Evolutionary conservation across 2,797 vertebrate species (phyloP), one percentile per base, ranked within the genome.

Genomic region (Galago senegalensis): DNA sequence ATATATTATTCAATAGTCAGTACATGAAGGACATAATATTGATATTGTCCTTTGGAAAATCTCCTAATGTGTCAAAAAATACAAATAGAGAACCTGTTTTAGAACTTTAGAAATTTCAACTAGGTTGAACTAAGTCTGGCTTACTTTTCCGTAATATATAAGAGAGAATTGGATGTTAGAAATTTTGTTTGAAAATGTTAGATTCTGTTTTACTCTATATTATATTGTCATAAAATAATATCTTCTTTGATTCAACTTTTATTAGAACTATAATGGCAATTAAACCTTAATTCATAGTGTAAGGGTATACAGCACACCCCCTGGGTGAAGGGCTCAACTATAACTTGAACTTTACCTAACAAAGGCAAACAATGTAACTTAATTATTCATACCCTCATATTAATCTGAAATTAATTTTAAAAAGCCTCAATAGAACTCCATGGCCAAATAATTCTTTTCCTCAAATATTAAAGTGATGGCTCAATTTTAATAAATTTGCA

Each of bases 401-500:
- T 53, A 53, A 53, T 53, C 49, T 53, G 49, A 53, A 53, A 53
- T 53, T 53, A 53, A 53, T 53, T 40, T 40, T 40, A 53, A 49
- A 49, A 95, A 85, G 81, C 25, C 20, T 91, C 80, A 91, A 70
- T 65, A 37, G 21, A 93, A 85, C 17, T 80, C 77, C 34, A 46
- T 60, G 29, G 87, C 31, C 56, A 73, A 87, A 92, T 11, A 29
- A 80, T 69, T 90, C 72, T 92, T 34, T 9, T 56, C 23, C 67
- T 95, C 53, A 49, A 84, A 87, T 94, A 90, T 87, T 87, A 70
- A 92, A 90, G 29, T 83, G 53, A 83, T 86, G 25, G n/a, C 67
- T 92, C 76, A 83, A 16, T 95, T 89, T 92, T 58, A 93, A 84
- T 84, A 85, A 87, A 87, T 95, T 89, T 80, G 69, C 27, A 34